phyloP scores from a whole-genome alignment of 2,113 vertebrate species.

The Gyps fulvus region DNA sequence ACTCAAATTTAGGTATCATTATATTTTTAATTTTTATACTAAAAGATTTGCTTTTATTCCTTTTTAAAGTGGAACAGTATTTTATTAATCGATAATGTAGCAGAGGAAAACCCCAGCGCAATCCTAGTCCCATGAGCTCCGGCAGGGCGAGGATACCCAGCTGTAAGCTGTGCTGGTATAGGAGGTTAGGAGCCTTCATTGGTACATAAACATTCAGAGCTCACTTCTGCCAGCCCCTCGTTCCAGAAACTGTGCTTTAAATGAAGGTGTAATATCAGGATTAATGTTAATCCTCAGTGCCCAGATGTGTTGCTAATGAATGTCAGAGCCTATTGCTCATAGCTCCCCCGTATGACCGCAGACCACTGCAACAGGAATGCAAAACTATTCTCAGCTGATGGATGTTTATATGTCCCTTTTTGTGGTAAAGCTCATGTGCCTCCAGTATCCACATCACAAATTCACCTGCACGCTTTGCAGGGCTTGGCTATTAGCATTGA shows the following conservation, averaged over 20 bases:
- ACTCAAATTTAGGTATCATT: not conserved
- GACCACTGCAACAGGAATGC: not conserved
- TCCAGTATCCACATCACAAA: not conserved
- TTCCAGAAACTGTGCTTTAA: not conserved
- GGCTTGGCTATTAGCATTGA: not conserved
- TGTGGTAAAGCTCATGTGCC: not conserved
- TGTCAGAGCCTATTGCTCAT: not conserved
- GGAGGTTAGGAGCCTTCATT: not conserved
- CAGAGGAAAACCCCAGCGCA: not conserved
- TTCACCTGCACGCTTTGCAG: not conserved
- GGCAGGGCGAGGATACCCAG: fast-evolving
- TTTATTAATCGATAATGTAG: not conserved
- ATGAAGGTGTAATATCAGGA: not conserved
- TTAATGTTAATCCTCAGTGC: not conserved
- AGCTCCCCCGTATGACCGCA: not conserved
- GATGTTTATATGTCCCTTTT: not conserved
- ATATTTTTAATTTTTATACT: not conserved
- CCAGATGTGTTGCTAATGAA: not conserved
- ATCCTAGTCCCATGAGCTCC: not conserved
- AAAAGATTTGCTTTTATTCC: not conserved
- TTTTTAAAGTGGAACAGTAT: not conserved
- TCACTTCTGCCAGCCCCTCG: not conserved
- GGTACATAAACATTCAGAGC: not conserved
- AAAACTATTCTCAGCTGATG: not conserved
- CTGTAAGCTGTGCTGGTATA: not conserved